phyloP scores from a whole-genome alignment of 2,113 vertebrate species.

The Oxyura jamaicensis region DNA sequence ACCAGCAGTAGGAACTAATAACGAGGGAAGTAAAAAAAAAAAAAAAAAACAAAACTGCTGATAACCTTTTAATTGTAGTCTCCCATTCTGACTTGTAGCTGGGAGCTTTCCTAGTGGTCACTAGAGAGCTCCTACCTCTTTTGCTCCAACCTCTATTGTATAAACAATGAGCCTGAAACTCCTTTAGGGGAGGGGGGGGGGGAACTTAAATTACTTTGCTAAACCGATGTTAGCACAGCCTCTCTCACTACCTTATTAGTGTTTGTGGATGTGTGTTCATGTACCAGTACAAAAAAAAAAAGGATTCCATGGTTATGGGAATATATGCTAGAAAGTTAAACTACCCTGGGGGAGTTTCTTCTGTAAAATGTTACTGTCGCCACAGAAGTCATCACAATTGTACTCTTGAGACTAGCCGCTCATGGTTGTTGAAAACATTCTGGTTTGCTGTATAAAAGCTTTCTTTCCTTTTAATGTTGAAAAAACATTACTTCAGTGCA shows the following conservation, averaged over 20 bases:
- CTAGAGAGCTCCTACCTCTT: background rate
- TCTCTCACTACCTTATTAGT: too few relatives aligned
- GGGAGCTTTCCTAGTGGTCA: background rate
- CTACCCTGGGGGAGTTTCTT: background rate
- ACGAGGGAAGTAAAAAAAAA: background rate
- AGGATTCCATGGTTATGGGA: too few relatives aligned
- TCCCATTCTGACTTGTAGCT: background rate
- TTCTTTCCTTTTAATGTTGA: too few relatives aligned
- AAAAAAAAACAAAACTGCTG: background rate
- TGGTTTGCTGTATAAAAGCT: background rate
- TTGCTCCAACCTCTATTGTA: too few relatives aligned
- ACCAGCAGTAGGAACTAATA: background rate
- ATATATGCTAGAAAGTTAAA: background rate
- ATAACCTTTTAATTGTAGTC: background rate
- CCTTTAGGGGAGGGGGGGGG: too few relatives aligned
- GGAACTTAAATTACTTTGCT: too few relatives aligned
- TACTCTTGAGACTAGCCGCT: too few relatives aligned
- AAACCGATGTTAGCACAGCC: too few relatives aligned
- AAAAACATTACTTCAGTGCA: too few relatives aligned
- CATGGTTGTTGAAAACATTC: background rate
- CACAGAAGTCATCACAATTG: background rate
- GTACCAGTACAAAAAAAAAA: too few relatives aligned
- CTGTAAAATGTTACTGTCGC: background rate
- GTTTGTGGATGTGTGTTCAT: too few relatives aligned
- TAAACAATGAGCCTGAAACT: too few relatives aligned